phyloP scores from a whole-genome alignment of 2,888 invertebrate genomes.

The Campoplex nolae region DNA sequence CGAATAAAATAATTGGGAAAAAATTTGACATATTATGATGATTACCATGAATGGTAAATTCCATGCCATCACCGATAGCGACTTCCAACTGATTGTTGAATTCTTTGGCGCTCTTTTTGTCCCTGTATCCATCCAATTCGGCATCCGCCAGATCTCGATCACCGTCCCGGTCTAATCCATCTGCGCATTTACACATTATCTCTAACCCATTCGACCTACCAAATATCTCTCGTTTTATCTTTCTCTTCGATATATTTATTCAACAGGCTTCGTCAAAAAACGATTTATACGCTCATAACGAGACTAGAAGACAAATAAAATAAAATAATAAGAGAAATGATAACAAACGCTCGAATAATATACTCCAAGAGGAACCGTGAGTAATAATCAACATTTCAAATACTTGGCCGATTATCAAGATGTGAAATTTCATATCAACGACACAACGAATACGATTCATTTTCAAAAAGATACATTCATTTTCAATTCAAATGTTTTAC shows the following conservation, averaged over 20 bases:
- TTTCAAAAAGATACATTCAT: too few relatives aligned
- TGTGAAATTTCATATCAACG: not conserved
- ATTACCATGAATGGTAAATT: conserved; percentile 95
- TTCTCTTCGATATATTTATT: conserved; percentile 26
- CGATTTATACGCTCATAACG: not conserved
- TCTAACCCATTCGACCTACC: conserved; percentile 76
- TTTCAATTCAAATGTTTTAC: not conserved
- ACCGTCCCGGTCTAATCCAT: conserved; percentile 87
- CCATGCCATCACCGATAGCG: conserved; percentile 96
- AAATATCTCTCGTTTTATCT: conserved; percentile 19
- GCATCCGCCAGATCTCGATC: conserved; percentile 93
- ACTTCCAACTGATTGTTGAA: conserved; percentile 91
- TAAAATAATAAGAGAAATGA: not conserved
- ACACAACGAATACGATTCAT: too few relatives aligned
- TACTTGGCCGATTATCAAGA: conserved; percentile 28
- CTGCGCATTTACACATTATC: conserved; percentile 85
- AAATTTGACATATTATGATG: not conserved
- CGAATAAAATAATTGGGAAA: not conserved
- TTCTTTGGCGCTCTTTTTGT: conserved; percentile 94
- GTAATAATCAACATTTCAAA: conserved; percentile 24
- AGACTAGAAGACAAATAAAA: not conserved
- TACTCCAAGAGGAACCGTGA: conserved; percentile 24
- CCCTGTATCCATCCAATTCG: conserved; percentile 90
- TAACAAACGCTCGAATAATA: conserved; percentile 7
- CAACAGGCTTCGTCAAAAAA: conserved; percentile 16